These are phyloP conservation scores for Thunnus maccoyii DNA, from an alignment of 2,113 vertebrate species.

Conservation along the genomic window DNA sequence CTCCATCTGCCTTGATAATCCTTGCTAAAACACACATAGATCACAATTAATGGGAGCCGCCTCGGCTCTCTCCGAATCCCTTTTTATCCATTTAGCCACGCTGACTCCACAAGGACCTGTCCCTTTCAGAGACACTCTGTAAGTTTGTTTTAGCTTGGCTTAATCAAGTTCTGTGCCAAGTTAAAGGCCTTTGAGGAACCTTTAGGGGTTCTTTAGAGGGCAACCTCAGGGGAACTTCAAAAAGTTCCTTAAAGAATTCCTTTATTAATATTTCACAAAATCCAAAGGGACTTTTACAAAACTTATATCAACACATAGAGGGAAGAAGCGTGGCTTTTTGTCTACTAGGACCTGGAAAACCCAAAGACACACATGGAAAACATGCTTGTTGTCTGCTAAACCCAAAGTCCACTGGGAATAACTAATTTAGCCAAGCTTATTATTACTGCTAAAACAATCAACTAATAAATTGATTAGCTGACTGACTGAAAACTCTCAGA, in stretches of 20 bases:
- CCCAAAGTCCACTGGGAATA: background rate
- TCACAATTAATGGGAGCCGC: constrained; percentile 56
- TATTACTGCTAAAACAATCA: background rate
- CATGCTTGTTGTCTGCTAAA: background rate
- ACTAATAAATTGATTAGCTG: background rate
- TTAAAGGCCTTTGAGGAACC: constrained; percentile 40
- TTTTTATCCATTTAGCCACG: constrained; percentile 35
- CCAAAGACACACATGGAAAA: background rate
- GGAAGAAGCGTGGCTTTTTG: background rate
- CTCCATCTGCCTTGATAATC: constrained; percentile 60
- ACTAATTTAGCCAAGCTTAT: background rate
- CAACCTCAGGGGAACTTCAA: constrained; percentile 19
- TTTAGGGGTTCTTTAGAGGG: constrained; percentile 30
- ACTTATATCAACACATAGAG: background rate
- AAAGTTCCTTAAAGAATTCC: background rate
- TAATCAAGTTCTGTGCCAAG: constrained; percentile 48
- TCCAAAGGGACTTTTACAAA: background rate
- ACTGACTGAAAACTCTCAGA: background rate
- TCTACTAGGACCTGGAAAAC: too few relatives aligned
- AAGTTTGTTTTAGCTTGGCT: constrained; percentile 35
- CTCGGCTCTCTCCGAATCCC: constrained; percentile 24
- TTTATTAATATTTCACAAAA: constrained; percentile 36
- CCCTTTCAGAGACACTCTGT: constrained; percentile 4
- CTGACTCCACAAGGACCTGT: constrained; percentile 15
- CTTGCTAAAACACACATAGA: constrained; percentile 62